Conservation (phyloP, 2,888 invertebrate genomes). For the Cremastinae sp. region DNA sequence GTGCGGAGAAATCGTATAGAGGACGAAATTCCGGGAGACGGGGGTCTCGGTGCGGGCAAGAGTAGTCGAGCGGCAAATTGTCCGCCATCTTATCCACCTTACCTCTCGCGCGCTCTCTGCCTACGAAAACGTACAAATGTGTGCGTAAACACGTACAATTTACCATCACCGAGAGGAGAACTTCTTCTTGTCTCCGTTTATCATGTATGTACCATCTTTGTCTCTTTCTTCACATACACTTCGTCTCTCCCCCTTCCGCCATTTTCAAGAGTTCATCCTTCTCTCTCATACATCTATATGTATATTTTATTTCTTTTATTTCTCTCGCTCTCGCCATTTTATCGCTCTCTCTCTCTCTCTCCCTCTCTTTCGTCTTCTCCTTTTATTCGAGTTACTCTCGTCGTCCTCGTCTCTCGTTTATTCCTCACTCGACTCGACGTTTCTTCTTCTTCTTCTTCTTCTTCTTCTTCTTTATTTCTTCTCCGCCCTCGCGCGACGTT, state of each 20-base stretch:
- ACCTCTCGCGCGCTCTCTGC: constrained; percentile 73
- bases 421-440: too few species aligned
- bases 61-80: constrained; percentile 81
- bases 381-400: constrained; percentile 42
- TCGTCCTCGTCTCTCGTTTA: too few species aligned
- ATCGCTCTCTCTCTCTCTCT: constrained; percentile 47
- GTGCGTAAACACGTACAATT: neutral
- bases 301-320: constrained; percentile 3
- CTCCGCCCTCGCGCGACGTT: too few species aligned
- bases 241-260: too few species aligned
- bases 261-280: too few species aligned
- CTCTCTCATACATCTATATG: too few species aligned
- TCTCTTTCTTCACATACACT: too few species aligned
- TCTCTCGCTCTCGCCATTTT: constrained; percentile 47
- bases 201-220: too few species aligned
- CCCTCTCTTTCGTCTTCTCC: constrained; percentile 8
- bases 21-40: constrained; percentile 41
- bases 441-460: too few species aligned
- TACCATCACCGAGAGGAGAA: neutral
- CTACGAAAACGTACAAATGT: constrained; percentile 35
- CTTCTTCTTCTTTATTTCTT: too few species aligned
- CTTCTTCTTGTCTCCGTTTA: neutral
- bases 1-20: constrained; percentile 64
- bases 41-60: constrained; percentile 75
- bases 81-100: constrained; percentile 81